phyloP scores from a whole-genome alignment of 2,113 vertebrate species.

The Boulengerochromis microlepis region DNA sequence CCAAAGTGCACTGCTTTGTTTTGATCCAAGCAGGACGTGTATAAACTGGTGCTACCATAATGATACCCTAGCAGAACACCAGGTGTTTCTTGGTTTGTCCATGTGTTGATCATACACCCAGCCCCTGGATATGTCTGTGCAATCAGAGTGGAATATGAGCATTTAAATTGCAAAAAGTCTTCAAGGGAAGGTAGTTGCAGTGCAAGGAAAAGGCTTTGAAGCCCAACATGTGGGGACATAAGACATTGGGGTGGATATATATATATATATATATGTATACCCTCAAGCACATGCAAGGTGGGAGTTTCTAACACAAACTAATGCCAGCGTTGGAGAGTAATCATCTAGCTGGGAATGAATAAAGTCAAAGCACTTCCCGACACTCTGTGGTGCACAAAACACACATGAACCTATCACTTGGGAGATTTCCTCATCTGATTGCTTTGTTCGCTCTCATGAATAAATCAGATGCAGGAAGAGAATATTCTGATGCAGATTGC shows the following conservation, averaged over 20 bases:
- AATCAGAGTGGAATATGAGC: conserved; percentile 19
- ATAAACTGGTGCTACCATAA: conserved; percentile 22
- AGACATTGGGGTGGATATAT: not conserved
- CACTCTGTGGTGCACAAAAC: conserved; percentile 19
- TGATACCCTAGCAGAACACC: conserved; percentile 28
- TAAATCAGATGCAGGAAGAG: conserved; percentile 52
- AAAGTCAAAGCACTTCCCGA: conserved; percentile 24
- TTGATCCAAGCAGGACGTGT: conserved; percentile 30
- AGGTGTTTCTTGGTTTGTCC: conserved; percentile 19
- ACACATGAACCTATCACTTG: conserved; percentile 40
- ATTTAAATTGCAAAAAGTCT: conserved; percentile 10
- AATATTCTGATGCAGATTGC: conserved; percentile 33
- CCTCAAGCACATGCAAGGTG: conserved; percentile 1
- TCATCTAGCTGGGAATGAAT: conserved; percentile 24
- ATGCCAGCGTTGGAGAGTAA: not conserved
- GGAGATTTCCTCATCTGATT: conserved; percentile 54
- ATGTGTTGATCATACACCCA: not conserved
- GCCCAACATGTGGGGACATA: conserved; percentile 9
- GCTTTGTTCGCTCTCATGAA: conserved; percentile 62
- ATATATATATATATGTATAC: not conserved
- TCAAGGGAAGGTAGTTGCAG: not conserved
- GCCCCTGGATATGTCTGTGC: not conserved
- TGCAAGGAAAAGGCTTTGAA: conserved; percentile 9
- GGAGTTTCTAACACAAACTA: conserved; percentile 11
- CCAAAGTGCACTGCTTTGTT: conserved; percentile 25